Base-by-base conservation (phyloP, 2,888 invertebrate genomes). In the Carabus problematicus region DNA sequence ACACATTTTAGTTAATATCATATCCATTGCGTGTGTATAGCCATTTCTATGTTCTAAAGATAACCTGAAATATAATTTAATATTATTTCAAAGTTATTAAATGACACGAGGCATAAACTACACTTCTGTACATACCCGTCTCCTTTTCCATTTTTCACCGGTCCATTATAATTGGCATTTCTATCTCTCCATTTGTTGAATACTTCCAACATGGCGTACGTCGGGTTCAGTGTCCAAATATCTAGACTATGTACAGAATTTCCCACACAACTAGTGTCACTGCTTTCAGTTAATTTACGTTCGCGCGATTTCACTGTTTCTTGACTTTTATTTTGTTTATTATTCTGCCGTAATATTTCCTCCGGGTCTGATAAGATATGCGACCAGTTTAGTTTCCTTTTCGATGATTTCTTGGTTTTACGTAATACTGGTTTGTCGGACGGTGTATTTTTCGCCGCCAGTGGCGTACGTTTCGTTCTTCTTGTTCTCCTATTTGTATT, bases 141-240 rank as follows among this genome's bases (percentile, higher is more conserved):
- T 3, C 73, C 73, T 52, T 76, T 76, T 11, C 75, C 77, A 18
- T 59, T 55, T 54, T 72, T 73, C 12, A 55, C 40, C 54, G 59
- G n/a, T 29, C 64, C 59, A 1, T 59, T 60, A 77, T 81, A 81
- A 0, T 82, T 82, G 0, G 80, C 70, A 16, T 80, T 76, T 76
- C 85, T 86, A 69, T 88, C 88, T 73, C 86, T 86, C 74, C 87
- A 87, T 75, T 84, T 86, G 45, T 87, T 85, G 64, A 89, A 81
- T 0, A 91, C 87, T 72, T 88, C 87, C 71, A 88, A 82, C 91
- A 92, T 92, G 0, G 90, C 90, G 56, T 88, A 87, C 0, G 91
- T 92, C 0, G 91, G 91, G 75, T 87, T 88, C 67, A 85, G 73
- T n/a, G 79, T 78, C 61, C 81, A 78, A 60, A 88, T 78, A 74